Conservation (phyloP, 2,888 invertebrate species). For the Drosophila infuscata region DNA sequence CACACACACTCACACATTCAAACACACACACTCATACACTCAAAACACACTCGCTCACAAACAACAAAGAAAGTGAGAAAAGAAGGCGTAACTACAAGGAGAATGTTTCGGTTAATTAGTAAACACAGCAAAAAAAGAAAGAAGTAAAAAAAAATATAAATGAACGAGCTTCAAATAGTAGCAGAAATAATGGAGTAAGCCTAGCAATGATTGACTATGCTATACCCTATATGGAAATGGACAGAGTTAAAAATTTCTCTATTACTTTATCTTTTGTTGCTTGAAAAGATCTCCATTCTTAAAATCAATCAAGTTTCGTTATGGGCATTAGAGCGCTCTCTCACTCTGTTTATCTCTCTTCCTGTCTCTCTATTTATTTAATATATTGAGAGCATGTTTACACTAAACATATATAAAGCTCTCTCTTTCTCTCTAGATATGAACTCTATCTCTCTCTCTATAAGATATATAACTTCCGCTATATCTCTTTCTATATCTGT, state of each 20-base stretch:
- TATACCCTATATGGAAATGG: conserved; percentile 3
- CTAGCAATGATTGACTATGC: background rate
- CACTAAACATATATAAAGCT: background rate
- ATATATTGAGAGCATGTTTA: too few species aligned
- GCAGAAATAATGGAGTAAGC: conserved; percentile 25
- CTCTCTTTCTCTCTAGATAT: background rate
- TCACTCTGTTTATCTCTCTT: too few species aligned
- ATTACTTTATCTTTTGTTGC: background rate
- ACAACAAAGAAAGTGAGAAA: conserved; percentile 55
- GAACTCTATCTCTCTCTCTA: too few species aligned
- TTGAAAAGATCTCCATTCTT: background rate
- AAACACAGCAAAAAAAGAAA: conserved; percentile 50
- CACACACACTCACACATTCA: conserved; percentile 18
- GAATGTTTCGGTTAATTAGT: conserved; percentile 80
- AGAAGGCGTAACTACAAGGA: conserved; percentile 71
- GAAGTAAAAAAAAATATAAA: conserved; percentile 27
- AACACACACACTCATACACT: conserved; percentile 5
- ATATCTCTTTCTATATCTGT: too few species aligned
- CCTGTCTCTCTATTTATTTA: too few species aligned
- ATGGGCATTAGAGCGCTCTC: too few species aligned
- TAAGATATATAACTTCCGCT: too few species aligned
- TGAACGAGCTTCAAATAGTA: conserved; percentile 57
- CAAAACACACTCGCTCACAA: conserved; percentile 11
- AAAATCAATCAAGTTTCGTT: background rate
- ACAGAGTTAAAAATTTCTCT: background rate